Percentiles rank a stretch among this genome's conserved stretches.
Evolutionary conservation across 2,113 vertebrate species (phyloP).

Genomic region (Electrona antarctica): DNA sequence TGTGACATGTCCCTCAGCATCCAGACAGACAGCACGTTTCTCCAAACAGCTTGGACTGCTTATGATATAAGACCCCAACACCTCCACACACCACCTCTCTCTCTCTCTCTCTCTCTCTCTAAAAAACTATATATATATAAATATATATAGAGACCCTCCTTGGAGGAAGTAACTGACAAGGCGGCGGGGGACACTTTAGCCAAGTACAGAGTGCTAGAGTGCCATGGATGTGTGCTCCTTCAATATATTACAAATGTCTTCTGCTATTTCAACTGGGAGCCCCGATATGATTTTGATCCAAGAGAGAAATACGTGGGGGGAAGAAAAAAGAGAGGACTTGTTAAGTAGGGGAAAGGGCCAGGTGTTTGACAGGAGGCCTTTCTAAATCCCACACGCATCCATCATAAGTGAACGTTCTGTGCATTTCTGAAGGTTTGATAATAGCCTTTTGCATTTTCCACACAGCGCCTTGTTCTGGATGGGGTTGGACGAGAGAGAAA

Average conservation of each 20-base stretch:
- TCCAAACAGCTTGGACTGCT: conserved; percentile 21
- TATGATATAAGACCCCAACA: conserved; percentile 31
- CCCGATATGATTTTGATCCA: conserved; percentile 73
- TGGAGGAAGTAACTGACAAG: conserved; percentile 83
- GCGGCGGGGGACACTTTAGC: conserved; percentile 73
- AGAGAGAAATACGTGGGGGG: conserved; percentile 68
- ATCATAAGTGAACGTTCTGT: conserved; percentile 70
- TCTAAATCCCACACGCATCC: conserved; percentile 77
- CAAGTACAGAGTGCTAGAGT: not conserved
- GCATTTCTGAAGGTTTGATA: conserved; percentile 69
- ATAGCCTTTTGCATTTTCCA: conserved; percentile 78
- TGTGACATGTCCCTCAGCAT: conserved; percentile 64
- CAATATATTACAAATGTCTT: conserved; percentile 82
- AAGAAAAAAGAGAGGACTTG: conserved; percentile 73
- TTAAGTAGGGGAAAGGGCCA: conserved; percentile 52
- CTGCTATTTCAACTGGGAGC: conserved; percentile 73
- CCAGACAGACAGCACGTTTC: conserved; percentile 68
- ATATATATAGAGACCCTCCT: not conserved
- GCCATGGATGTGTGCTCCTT: conserved; percentile 42
- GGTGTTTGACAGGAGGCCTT: conserved; percentile 72
- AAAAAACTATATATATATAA: too few relatives aligned
- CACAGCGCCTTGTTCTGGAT: conserved; percentile 57
- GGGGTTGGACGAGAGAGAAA: conserved; percentile 6
- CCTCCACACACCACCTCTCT: conserved; percentile 8
- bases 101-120: conserved; percentile 9